Percentiles rank a stretch among this genome's conserved stretches.
Evolutionary conservation across 2,888 invertebrate species (phyloP).

Genomic region (Doris montereyensis): DNA sequence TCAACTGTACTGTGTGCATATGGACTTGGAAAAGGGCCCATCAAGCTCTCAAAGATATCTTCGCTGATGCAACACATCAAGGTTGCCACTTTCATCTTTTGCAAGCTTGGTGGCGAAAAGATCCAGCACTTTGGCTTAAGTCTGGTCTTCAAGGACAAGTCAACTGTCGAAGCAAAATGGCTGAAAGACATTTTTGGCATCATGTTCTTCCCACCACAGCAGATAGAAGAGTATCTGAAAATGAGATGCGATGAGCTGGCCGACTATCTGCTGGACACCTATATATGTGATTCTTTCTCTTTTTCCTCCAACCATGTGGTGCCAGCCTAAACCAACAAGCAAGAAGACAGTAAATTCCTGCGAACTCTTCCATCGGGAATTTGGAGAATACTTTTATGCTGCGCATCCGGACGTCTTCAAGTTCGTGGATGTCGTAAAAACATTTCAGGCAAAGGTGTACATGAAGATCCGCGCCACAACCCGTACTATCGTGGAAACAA

Average conservation of each 20-base stretch:
- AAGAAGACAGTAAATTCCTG: neutral
- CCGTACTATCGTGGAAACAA: no score
- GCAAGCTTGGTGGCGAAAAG: no score
- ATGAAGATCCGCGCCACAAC: no score
- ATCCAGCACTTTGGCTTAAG: neutral
- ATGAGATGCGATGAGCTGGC: neutral
- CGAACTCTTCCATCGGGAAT: conserved; percentile 4
- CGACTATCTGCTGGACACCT: neutral
- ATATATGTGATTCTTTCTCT: neutral
- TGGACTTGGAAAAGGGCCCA: no score
- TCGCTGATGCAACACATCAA: neutral
- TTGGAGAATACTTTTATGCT: no score
- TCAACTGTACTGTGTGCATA: no score
- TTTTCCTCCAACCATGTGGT: neutral
- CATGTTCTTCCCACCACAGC: neutral
- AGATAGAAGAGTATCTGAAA: neutral
- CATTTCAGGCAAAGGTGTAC: no score
- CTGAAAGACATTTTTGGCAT: conserved; percentile 1
- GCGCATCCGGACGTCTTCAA: no score
- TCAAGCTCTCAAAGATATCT: neutral
- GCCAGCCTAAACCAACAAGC: neutral
- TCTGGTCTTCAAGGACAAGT: neutral
- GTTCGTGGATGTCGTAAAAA: no score
- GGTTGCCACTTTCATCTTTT: conserved; percentile 5
- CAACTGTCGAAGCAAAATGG: neutral